These are phyloP conservation scores for Rotaria magnacalcarata DNA, from an alignment of 2,888 invertebrate species.

Conservation along the genomic window DNA sequence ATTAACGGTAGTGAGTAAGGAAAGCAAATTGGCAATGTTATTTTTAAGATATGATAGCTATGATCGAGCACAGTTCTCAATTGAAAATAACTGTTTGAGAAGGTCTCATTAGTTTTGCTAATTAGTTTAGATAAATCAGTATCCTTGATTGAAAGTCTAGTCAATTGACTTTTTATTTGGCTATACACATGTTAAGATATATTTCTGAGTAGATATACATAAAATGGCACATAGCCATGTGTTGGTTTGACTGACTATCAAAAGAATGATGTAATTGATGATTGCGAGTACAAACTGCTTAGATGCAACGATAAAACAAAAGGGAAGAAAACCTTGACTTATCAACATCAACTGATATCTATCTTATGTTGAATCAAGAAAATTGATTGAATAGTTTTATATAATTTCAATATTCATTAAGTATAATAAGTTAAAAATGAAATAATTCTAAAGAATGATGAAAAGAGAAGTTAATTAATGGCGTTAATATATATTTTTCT, in stretches of 20 bases:
- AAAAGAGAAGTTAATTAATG: not conserved
- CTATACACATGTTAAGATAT: conserved; percentile 7
- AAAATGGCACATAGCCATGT: not conserved
- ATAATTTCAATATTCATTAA: too few relatives aligned
- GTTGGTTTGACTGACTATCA: not conserved
- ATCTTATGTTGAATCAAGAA: not conserved
- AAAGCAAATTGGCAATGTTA: not conserved
- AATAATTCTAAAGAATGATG: not conserved
- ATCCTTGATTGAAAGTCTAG: not conserved
- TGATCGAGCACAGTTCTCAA: not conserved
- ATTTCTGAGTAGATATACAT: not conserved
- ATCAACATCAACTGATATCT: not conserved
- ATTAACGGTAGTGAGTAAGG: too few relatives aligned
- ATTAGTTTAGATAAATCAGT: not conserved
- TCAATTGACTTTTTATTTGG: not conserved
- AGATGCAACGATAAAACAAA: not conserved
- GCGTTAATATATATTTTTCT: not conserved
- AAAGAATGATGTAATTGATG: not conserved
- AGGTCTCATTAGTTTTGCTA: not conserved
- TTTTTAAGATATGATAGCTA: not conserved
- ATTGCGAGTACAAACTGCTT: not conserved
- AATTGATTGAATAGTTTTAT: not conserved
- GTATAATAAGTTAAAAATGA: too few relatives aligned
- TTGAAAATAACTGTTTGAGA: not conserved
- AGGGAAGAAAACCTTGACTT: not conserved